phyloP scores from a whole-genome alignment of 2,113 vertebrate genomes.

The Anhinga rufa region DNA sequence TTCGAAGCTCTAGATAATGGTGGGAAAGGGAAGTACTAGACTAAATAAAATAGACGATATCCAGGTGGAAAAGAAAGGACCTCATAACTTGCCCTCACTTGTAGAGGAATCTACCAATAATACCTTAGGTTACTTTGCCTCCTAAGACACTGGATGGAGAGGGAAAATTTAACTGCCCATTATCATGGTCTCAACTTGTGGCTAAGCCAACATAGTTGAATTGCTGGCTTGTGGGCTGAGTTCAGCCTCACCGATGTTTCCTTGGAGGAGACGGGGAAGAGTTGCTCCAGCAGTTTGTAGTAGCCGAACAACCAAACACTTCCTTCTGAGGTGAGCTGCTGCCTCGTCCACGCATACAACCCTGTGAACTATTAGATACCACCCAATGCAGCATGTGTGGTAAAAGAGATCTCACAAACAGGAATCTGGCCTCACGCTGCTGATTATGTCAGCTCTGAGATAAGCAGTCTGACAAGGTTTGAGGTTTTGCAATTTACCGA shows the following conservation, averaged over 20 bases:
- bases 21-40: not conserved
- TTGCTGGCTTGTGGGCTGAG: not conserved
- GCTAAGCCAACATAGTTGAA: not conserved
- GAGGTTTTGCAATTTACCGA: not conserved
- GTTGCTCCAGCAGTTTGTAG: not conserved
- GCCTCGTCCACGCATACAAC: accelerated
- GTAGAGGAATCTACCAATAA: not conserved
- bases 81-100: not conserved
- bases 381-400: not conserved
- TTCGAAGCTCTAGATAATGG: not conserved
- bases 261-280: not conserved
- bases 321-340: not conserved
- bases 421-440: not conserved
- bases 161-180: not conserved
- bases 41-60: not conserved
- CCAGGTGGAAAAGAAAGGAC: not conserved
- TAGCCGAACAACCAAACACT: not conserved
- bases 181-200: not conserved
- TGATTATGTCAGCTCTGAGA: not conserved
- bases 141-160: not conserved
- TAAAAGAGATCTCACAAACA: not conserved
- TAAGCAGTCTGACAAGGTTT: not conserved
- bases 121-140: not conserved
- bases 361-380: not conserved
- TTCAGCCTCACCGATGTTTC: not conserved